Base-by-base conservation (phyloP, 2,888 invertebrate species). In the Mactromeris polynyma region DNA sequence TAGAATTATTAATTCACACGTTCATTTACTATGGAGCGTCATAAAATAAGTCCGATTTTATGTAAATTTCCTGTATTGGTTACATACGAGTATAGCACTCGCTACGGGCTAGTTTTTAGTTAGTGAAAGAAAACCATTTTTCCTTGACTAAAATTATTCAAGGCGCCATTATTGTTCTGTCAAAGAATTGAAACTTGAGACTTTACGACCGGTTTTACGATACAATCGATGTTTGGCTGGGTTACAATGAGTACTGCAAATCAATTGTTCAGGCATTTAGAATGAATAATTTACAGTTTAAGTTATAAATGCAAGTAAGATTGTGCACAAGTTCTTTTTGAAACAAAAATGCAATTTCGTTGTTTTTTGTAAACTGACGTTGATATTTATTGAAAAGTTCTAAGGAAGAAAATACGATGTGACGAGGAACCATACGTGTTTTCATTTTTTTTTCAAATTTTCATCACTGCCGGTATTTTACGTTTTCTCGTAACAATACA, bases 161-260 rank as follows among this genome's bases (percentile, higher is more conserved):
- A 79, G 84, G 79, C 87, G 84, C 81, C 84, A 79, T 83, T 54
- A 81, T 64, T 33, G 46, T 40, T 81, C 80, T 80, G 84, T 77
- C 81, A 83, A 86, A 79, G 85, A 83, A 85, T 42, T 40, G 83
- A 81, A 90, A 87, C 85, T 77, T 33, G 85, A 64, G 82, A 51
- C 83, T 86, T 90, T 90, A 88, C 73, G 86, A 84, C 86, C 86
- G 36, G 54, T 86, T 88, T 90, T 88, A 88, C 78, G 83, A 86
- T 78, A 86, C 88, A 84, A 90, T 90, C 90, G 73, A 90, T 90
- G 64, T 84, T 88, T 90, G 78, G 83, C 88, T 88, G 81, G 88
- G 88, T 88, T 88, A 84, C 88, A 69, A 33, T 9, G 69, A 80
- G 64, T 78, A 58, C 82, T 51, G 69, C 83, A 83, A 88, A 88